Base-by-base conservation (phyloP, 2,113 vertebrate genomes). In the Elgaria multicarinata region DNA sequence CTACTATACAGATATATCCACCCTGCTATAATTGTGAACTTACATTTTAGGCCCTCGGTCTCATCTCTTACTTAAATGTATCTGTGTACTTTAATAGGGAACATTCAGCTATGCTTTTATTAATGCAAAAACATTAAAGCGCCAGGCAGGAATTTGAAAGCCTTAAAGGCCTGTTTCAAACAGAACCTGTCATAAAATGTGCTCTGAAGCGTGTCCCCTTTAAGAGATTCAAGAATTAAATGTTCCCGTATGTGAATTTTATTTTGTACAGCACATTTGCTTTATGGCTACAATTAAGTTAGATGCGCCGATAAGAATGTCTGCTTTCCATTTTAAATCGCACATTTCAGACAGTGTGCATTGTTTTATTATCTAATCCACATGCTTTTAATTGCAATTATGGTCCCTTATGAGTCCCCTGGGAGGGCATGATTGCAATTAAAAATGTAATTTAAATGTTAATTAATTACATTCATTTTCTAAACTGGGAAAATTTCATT, bases 381-480 rank as follows among this genome's bases (percentile, higher is more conserved):
- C 98, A 98, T 98, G 98, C 98, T 98, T 98, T 98, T 98, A 98
- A 98, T 98, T 98, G 98, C 98, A 98, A 98, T 99, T 98, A 98
- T 98, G 97, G 98, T 97, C 97, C 97, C 97, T 98, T 98, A 97
- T 97, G 97, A 98, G 97, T 98, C 98, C 98, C 98, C 97, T 96
- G 97, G 98, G 98, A 98, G 97, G 96, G 96, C 97, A 97, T 98
- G 98, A 99, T 98, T 98, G 98, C 99, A 99, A 99, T 99, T 99
- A 99, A 98, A 99, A 98, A 98, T 97, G 96, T 97, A 96, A 98
- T 98, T 98, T 98, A 99, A 99, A 99, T 98, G 98, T 98, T 99
- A 99, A 99, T 99, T 98, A 99, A 99, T 99, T 98, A 98, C 98
- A 98, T 98, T 98, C 98, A 98, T 98, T 98, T 98, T 98, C 97